Percentiles rank a stretch among this genome's conserved stretches.
Conservation (phyloP, 2,797 vertebrate genomes). For the Anolis apletophallus region DNA sequence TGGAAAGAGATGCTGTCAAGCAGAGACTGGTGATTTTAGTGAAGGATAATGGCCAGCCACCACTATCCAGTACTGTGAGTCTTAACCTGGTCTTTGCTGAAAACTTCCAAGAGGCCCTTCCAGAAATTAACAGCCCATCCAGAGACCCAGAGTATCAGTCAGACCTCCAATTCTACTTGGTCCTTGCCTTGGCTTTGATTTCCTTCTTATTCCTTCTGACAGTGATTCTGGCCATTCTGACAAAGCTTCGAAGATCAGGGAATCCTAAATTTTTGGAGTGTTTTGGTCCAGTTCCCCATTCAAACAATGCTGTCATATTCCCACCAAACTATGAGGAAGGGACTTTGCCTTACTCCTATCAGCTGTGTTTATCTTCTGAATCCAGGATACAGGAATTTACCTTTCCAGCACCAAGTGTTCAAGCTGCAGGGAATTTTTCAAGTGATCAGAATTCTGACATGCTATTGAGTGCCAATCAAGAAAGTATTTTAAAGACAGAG, state of each 20-base stretch:
- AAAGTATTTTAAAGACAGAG: slow-evolving; percentile 3
- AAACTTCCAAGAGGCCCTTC: slow-evolving; percentile 64
- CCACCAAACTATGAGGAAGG: slow-evolving; percentile 45
- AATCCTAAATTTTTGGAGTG: slow-evolving; percentile 29
- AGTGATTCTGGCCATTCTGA: slow-evolving; percentile 47
- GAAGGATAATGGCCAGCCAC: slow-evolving; percentile 69
- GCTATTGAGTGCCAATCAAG: background rate
- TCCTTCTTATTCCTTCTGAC: slow-evolving; percentile 63
- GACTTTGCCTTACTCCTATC: slow-evolving; percentile 34
- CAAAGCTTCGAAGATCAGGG: slow-evolving; percentile 42
- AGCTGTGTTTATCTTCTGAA: slow-evolving; percentile 25
- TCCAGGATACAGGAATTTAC: slow-evolving; percentile 6
- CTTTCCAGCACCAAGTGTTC: background rate
- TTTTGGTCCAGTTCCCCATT: slow-evolving; percentile 51
- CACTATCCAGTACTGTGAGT: slow-evolving; percentile 59
- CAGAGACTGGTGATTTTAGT: slow-evolving; percentile 53
- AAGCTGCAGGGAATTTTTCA: background rate
- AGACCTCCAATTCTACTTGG: slow-evolving; percentile 55
- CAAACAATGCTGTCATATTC: slow-evolving; percentile 45
- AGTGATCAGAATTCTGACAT: background rate
- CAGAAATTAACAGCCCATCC: slow-evolving; percentile 46
- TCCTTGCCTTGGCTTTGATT: slow-evolving; percentile 47
- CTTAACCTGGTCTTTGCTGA: slow-evolving; percentile 59
- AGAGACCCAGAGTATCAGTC: slow-evolving; percentile 37
- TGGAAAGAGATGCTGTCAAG: slow-evolving; percentile 56